Percentiles rank a stretch among this genome's conserved stretches.
phyloP scores from a whole-genome alignment of 2,113 vertebrate genomes.

The Delphinus delphis region DNA sequence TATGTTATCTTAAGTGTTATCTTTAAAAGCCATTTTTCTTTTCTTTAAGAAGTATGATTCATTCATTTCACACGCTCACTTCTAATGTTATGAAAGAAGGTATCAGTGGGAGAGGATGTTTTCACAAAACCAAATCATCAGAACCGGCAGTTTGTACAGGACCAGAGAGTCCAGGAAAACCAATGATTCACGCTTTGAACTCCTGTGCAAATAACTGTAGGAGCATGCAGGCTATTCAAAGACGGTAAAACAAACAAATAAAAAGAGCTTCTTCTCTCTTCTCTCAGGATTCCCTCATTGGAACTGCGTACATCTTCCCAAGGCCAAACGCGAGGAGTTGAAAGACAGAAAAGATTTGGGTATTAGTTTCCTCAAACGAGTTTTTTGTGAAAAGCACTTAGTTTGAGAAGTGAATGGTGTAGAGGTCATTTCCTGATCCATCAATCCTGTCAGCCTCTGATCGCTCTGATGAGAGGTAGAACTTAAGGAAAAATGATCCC shows the following conservation, averaged over 20 bases:
- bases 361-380: neutral
- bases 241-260: constrained; percentile 1
- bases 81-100: neutral
- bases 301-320: neutral
- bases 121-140: neutral
- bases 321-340: neutral
- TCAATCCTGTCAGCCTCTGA: neutral
- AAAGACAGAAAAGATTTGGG: neutral
- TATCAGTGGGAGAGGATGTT: neutral
- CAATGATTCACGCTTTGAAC: neutral
- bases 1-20: neutral
- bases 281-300: constrained; percentile 11
- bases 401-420: neutral
- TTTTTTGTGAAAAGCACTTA: neutral
- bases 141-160: neutral
- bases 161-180: constrained; percentile 16
- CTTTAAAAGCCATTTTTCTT: neutral
- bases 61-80: neutral
- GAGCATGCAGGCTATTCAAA: neutral
- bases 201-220: neutral
- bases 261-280: neutral
- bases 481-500: neutral
- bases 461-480: neutral
- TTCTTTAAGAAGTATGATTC: neutral
- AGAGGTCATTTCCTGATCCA: neutral